Evolutionary conservation across 2,888 invertebrate genomes (phyloP).

Genomic region (Sinhomidia bicolor): DNA sequence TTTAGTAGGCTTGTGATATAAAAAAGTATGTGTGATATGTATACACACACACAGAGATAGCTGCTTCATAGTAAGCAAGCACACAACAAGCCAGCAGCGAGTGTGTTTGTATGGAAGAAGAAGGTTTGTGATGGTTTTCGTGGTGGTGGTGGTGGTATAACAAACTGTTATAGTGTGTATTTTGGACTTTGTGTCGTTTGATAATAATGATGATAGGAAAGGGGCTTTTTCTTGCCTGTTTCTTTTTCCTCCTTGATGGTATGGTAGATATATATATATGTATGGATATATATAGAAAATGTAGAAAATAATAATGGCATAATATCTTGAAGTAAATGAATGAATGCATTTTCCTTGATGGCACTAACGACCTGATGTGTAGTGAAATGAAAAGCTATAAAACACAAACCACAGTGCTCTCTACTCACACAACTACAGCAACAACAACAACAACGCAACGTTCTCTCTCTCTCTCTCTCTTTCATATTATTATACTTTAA

Average conservation of each 20-base stretch:
- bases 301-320: background rate
- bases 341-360: conserved; percentile 64
- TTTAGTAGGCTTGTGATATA: conserved; percentile 40
- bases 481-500: background rate
- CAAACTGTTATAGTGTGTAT: too few species aligned
- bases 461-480: too few species aligned
- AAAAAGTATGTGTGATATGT: background rate
- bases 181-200: background rate
- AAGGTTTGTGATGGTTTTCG: too few species aligned
- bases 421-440: too few species aligned
- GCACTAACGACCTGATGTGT: conserved; percentile 71
- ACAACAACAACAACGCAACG: too few species aligned
- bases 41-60: background rate
- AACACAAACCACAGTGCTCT: conserved; percentile 63
- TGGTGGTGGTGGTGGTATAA: too few species aligned
- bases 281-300: conserved; percentile 16
- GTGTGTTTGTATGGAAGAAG: too few species aligned
- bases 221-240: too few species aligned
- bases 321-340: conserved; percentile 57
- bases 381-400: conserved; percentile 69
- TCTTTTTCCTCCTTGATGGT: too few species aligned
- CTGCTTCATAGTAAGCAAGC: background rate
- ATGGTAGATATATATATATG: too few species aligned
- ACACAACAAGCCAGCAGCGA: too few species aligned
- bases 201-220: background rate